phyloP scores from a whole-genome alignment of 1,140 invertebrate species.

The Campoletis sonorensis region DNA sequence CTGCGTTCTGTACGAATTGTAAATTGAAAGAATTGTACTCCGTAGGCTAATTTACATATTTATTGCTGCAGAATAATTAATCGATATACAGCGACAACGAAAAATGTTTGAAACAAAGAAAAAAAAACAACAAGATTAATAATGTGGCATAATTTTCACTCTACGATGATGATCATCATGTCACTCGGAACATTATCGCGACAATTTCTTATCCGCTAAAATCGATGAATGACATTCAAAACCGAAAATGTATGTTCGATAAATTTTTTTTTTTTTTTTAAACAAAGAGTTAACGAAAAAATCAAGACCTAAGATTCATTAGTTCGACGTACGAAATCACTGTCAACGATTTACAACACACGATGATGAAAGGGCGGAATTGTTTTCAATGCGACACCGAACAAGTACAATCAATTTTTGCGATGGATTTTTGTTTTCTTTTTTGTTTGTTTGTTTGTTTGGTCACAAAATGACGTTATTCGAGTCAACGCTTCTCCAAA shows the following conservation, averaged over 20 bases:
- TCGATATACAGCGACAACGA: slow-evolving; percentile 70
- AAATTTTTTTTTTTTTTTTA: too few species aligned
- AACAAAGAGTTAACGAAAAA: background rate
- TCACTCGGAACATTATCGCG: slow-evolving; percentile 7
- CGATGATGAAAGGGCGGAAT: background rate
- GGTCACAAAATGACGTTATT: background rate
- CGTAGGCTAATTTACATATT: slow-evolving; percentile 75
- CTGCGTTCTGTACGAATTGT: slow-evolving; percentile 68
- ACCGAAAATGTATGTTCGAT: background rate
- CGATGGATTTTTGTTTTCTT: too few species aligned
- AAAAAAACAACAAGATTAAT: slow-evolving; percentile 39
- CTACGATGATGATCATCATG: background rate
- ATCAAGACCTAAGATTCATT: background rate
- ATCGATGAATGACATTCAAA: slow-evolving; percentile 24
- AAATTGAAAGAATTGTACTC: slow-evolving; percentile 70
- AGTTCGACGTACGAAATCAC: background rate
- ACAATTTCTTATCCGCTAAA: slow-evolving; percentile 19
- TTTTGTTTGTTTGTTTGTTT: too few species aligned
- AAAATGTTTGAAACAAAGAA: slow-evolving; percentile 58
- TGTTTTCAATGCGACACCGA: slow-evolving; percentile 9
- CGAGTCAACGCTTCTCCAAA: slow-evolving; percentile 63
- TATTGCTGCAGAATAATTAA: slow-evolving; percentile 75
- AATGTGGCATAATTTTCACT: background rate
- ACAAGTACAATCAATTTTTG: slow-evolving; percentile 19
- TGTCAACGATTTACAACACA: background rate